Conservation (phyloP, 2,888 invertebrate species). For the Quadroppia sp. region DNA sequence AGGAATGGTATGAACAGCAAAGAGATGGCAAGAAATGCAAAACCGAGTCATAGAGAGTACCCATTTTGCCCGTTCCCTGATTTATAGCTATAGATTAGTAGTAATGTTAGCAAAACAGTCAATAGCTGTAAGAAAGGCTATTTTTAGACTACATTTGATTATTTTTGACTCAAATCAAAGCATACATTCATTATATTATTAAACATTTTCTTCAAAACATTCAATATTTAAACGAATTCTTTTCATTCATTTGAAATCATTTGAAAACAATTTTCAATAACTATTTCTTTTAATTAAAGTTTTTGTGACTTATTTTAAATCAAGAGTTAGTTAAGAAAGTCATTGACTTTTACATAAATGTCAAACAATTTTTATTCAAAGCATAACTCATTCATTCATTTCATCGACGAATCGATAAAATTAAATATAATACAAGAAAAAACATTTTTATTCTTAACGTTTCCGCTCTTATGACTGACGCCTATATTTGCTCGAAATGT, state of each 20-base stretch:
- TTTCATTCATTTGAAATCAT: neutral
- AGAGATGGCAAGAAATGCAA: slow-evolving; percentile 24
- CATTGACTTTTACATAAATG: too few relatives aligned
- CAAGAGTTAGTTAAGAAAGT: too few relatives aligned
- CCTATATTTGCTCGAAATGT: neutral
- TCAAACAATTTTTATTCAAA: too few relatives aligned
- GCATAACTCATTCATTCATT: neutral
- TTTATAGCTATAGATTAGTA: slow-evolving; percentile 28
- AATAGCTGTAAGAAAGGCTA: neutral
- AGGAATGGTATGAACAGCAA: neutral
- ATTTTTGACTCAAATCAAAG: neutral
- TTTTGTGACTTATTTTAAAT: too few relatives aligned
- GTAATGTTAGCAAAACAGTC: neutral
- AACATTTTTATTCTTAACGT: neutral
- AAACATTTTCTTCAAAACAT: neutral
- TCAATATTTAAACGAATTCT: neutral
- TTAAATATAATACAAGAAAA: slow-evolving; percentile 8
- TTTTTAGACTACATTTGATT: slow-evolving; percentile 1
- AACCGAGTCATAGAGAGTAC: slow-evolving; percentile 24
- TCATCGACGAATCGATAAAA: neutral
- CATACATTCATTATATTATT: neutral
- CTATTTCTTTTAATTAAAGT: too few relatives aligned
- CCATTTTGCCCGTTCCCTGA: slow-evolving; percentile 25
- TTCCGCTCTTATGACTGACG: slow-evolving; percentile 2
- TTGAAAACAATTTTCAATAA: too few relatives aligned